These are phyloP conservation scores for Meles meles DNA, from an alignment of 2,113 vertebrate genomes.

Conservation along the genomic window DNA sequence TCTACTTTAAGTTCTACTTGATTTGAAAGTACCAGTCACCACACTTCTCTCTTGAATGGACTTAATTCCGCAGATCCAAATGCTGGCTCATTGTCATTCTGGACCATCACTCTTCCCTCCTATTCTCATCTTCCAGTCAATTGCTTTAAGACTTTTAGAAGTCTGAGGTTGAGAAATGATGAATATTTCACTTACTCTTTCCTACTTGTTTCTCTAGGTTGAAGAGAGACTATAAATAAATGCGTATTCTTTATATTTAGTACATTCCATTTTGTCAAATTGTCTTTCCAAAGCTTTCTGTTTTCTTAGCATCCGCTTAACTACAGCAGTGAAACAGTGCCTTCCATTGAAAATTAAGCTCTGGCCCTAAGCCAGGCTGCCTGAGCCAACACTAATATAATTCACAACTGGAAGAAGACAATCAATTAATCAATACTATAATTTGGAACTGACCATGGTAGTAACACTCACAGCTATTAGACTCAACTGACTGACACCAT, in stretches of 20 bases:
- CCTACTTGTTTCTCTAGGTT: neutral
- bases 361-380: constrained; percentile 71
- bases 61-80: neutral
- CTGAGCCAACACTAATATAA: constrained; percentile 78
- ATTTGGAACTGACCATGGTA: constrained; percentile 83
- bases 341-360: constrained; percentile 74
- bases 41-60: neutral
- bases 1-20: constrained; percentile 13
- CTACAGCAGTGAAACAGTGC: constrained; percentile 58
- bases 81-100: neutral
- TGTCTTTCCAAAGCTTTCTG: constrained; percentile 57
- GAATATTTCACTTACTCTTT: neutral
- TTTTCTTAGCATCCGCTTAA: constrained; percentile 61
- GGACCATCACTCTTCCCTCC: neutral
- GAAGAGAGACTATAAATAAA: constrained; percentile 6
- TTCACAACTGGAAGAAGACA: constrained; percentile 82
- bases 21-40: neutral
- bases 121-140: neutral
- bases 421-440: constrained; percentile 88
- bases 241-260: constrained; percentile 44
- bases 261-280: constrained; percentile 52
- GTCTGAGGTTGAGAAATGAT: neutral
- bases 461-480: constrained; percentile 80
- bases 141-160: neutral
- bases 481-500: constrained; percentile 80